phyloP scores from a whole-genome alignment of 2,113 vertebrate genomes.

The Mesoclemmys tuberculata region DNA sequence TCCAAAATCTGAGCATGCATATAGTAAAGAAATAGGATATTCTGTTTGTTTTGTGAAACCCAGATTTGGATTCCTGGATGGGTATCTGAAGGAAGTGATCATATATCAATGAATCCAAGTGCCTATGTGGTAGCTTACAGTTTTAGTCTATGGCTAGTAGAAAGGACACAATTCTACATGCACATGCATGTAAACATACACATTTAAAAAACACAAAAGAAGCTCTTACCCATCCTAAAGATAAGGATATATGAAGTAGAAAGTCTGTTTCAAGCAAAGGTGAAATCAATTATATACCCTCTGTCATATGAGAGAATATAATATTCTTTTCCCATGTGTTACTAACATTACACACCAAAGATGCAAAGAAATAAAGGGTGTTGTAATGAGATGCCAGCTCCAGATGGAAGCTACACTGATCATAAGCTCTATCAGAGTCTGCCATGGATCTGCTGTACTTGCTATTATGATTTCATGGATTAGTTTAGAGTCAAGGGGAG shows the following conservation, averaged over 20 bases:
- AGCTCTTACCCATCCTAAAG: fast-evolving
- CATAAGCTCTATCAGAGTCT: slow-evolving; percentile 18
- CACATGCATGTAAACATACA: fast-evolving
- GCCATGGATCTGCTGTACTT: background rate
- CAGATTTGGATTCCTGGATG: background rate
- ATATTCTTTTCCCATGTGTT: background rate
- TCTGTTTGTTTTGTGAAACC: background rate
- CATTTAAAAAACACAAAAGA: background rate
- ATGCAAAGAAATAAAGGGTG: background rate
- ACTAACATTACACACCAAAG: background rate
- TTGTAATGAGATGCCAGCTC: background rate
- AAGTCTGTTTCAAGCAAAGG: background rate
- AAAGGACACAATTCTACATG: background rate
- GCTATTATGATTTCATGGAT: background rate
- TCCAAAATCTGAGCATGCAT: fast-evolving
- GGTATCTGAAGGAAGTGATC: background rate
- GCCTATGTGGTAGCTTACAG: background rate
- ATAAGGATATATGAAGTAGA: background rate
- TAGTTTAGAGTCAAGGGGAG: background rate
- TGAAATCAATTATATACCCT: slow-evolving; percentile 15
- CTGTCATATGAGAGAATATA: slow-evolving; percentile 29
- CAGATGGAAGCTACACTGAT: slow-evolving; percentile 27
- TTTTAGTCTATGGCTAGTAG: background rate
- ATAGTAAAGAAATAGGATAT: background rate
- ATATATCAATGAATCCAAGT: background rate